Evolutionary conservation across 2,888 invertebrate genomes (phyloP).

Genomic region (Girardia tigrina): DNA sequence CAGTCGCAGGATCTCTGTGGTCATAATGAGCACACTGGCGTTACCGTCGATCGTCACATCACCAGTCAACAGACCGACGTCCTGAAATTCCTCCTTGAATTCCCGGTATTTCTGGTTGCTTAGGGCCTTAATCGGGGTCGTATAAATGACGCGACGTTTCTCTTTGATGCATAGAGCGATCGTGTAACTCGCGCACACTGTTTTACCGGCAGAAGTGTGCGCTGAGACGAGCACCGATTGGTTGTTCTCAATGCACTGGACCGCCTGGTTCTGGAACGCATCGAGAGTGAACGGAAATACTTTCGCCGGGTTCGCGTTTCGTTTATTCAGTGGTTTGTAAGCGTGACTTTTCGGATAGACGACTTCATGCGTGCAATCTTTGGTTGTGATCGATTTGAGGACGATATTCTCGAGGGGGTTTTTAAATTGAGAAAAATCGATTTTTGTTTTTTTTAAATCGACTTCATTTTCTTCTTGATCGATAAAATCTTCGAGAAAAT

Average conservation of each 20-base stretch:
- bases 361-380: neutral
- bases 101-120: slow-evolving; percentile 98
- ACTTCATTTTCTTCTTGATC: neutral
- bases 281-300: slow-evolving; percentile 84
- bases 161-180: slow-evolving; percentile 80
- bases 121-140: slow-evolving; percentile 94
- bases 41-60: slow-evolving; percentile 33
- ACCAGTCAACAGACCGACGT: slow-evolving; percentile 76
- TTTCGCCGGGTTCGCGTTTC: slow-evolving; percentile 61
- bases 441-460: neutral
- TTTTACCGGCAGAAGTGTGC: slow-evolving; percentile 98
- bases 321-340: neutral
- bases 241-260: slow-evolving; percentile 86
- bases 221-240: slow-evolving; percentile 96
- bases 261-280: slow-evolving; percentile 91
- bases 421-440: neutral
- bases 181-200: slow-evolving; percentile 75
- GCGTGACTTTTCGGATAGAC: neutral
- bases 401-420: neutral
- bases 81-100: slow-evolving; percentile 83
- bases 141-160: slow-evolving; percentile 94
- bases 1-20: slow-evolving; percentile 36
- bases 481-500: neutral
- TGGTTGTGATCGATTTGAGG: neutral
- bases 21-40: slow-evolving; percentile 36